phyloP scores from a whole-genome alignment of 2,113 vertebrate species.

The Budorcas taxicolor region DNA sequence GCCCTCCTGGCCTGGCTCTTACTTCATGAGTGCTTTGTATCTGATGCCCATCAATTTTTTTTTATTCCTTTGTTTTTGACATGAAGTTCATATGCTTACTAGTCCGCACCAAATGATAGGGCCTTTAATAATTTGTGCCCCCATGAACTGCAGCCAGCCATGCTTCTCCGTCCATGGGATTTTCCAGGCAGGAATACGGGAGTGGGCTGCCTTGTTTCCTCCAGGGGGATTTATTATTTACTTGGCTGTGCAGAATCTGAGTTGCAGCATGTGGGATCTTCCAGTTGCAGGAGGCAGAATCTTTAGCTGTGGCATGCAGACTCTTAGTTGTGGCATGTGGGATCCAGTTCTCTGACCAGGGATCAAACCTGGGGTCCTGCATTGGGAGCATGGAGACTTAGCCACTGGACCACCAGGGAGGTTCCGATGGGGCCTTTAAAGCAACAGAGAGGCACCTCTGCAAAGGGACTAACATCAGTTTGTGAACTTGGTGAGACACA shows the following conservation, averaged over 20 bases:
- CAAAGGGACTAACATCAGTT: background rate
- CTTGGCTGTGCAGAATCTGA: background rate
- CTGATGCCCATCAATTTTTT: background rate
- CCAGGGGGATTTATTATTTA: background rate
- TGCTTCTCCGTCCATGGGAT: background rate
- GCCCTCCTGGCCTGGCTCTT: background rate
- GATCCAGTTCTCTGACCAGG: background rate
- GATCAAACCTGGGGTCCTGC: background rate
- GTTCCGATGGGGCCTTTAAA: background rate
- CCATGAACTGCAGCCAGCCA: background rate
- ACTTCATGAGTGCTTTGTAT: background rate
- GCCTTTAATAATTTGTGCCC: background rate
- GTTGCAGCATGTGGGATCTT: background rate
- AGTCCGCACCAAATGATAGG: background rate
- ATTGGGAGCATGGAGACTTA: background rate
- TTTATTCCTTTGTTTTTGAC: background rate
- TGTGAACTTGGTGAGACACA: background rate
- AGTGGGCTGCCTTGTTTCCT: background rate
- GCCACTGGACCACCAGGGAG: background rate
- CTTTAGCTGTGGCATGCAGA: background rate
- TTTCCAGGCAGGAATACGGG: background rate
- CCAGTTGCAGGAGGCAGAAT: background rate
- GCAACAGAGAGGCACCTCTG: background rate
- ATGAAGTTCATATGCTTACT: background rate
- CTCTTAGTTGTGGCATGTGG: background rate